Base-by-base conservation (phyloP, 1,140 invertebrate species). In the Luehdorfia chinensis region DNA sequence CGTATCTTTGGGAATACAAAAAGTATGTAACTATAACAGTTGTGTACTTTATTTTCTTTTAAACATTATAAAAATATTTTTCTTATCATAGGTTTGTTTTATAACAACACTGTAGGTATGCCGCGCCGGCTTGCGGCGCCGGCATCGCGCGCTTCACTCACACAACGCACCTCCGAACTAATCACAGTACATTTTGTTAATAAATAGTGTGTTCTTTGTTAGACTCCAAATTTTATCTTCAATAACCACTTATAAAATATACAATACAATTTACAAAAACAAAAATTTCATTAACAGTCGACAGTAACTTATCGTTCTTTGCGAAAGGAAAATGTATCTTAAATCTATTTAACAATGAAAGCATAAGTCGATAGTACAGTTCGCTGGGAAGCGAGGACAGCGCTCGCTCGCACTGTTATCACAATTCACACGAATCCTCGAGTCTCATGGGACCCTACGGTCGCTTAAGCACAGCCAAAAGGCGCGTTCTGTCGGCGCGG, bases 61-160 rank as follows among this genome's bases (percentile, higher is more conserved):
- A 76, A 77, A 84, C 75, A 72, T 83, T 85, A 85, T 79, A 85
- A 85, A 85, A 85, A 85, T 85, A 85, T 56, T 67, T 80, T 78
- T 83, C 71, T 83, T 81, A 83, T 44, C 61, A 57, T 76, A 76
- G 59, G 54, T 57, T 63, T 56, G 49, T 66, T 70, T 59, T 70
- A 75, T 58, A 64, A 73, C 65, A 65, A 65, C n/a, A n/a, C n/a
- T n/a, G 46, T 66, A 64, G 60, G 51, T 59, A 65, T n/a, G n/a
- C 57, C 46, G 50, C 21, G 19, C 28, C 31, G 37, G 36, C 39
- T n/a, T n/a, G n/a, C n/a, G 13, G 34, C 55, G 30, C 28, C 18
- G 7, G 34, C 50, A 27, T 19, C 16, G 7, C 43, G 31, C 48
- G 28, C n/a, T 28, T 6, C 11, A 13, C 15, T 43, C 54, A 45